phyloP scores from a whole-genome alignment of 2,888 invertebrate species.

The Dolomedes plantarius region DNA sequence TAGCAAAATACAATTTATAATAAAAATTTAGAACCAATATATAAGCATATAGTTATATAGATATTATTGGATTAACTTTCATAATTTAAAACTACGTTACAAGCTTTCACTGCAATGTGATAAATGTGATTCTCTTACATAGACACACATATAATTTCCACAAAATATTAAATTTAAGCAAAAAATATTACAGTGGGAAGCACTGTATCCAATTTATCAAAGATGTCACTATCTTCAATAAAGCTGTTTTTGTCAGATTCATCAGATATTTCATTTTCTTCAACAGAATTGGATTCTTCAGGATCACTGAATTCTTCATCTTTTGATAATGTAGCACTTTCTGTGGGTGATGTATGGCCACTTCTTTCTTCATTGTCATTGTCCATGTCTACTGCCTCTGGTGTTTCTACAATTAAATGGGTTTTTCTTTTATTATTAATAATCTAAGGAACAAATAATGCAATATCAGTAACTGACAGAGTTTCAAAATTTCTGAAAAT shows the following conservation, averaged over 20 bases:
- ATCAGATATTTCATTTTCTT: slow-evolving; percentile 48
- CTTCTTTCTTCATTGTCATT: slow-evolving; percentile 42
- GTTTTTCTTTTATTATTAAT: too few relatives aligned
- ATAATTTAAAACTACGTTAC: too few relatives aligned
- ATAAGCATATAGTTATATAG: too few relatives aligned
- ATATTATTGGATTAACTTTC: too few relatives aligned
- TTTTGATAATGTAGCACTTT: slow-evolving; percentile 14
- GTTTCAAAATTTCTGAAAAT: too few relatives aligned
- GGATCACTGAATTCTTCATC: slow-evolving; percentile 36
- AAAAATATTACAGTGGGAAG: slow-evolving; percentile 8
- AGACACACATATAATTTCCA: too few relatives aligned
- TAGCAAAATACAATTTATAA: too few relatives aligned
- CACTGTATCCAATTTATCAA: slow-evolving; percentile 48
- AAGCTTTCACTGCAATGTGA: too few relatives aligned
- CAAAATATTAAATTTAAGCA: not conserved
- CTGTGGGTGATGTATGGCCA: slow-evolving; percentile 43
- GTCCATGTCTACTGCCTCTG: slow-evolving; percentile 16
- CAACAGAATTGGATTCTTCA: slow-evolving; percentile 50
- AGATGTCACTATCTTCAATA: slow-evolving; percentile 52
- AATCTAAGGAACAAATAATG: too few relatives aligned
- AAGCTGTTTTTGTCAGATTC: slow-evolving; percentile 41
- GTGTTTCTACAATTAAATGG: not conserved
- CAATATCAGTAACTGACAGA: too few relatives aligned
- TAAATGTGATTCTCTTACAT: too few relatives aligned
- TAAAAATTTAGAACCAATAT: too few relatives aligned